phyloP scores from a whole-genome alignment of 2,888 invertebrate species.

The Orgyia antiqua region DNA sequence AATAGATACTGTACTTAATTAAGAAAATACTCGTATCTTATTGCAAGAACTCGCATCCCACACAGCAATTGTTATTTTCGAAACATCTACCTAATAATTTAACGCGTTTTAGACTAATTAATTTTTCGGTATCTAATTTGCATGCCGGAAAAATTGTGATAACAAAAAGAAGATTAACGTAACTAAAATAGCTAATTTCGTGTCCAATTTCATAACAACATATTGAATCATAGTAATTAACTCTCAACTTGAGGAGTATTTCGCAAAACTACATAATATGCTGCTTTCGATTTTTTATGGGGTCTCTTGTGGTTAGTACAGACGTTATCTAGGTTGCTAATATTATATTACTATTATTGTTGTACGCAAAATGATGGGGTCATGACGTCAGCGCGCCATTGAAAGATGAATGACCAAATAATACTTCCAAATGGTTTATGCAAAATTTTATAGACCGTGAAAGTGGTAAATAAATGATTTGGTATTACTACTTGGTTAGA shows the following conservation, averaged over 20 bases:
- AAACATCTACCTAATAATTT: no score
- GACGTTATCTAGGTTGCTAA: constrained; percentile 7
- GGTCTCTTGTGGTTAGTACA: neutral
- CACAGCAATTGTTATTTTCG: constrained; percentile 34
- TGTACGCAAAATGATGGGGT: no score
- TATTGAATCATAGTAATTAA: constrained; percentile 23
- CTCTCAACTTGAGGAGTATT: constrained; percentile 10
- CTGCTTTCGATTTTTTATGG: constrained; percentile 3
- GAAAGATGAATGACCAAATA: no score
- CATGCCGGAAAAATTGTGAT: no score
- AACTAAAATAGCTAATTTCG: constrained; percentile 17
- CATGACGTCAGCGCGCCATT: no score
- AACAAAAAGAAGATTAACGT: constrained; percentile 7
- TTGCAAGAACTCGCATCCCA: constrained; percentile 30
- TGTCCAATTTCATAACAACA: constrained; percentile 7
- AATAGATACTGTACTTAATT: constrained; percentile 39
- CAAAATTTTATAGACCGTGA: no score
- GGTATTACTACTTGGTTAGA: no score
- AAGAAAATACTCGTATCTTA: constrained; percentile 37
- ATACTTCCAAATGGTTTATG: no score
- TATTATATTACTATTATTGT: neutral
- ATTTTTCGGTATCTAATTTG: no score
- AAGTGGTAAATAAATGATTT: no score
- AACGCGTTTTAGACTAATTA: no score
- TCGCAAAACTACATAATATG: constrained; percentile 12